phyloP scores from a whole-genome alignment of 2,797 vertebrate genomes.

The Tachyglossus aculeatus region DNA sequence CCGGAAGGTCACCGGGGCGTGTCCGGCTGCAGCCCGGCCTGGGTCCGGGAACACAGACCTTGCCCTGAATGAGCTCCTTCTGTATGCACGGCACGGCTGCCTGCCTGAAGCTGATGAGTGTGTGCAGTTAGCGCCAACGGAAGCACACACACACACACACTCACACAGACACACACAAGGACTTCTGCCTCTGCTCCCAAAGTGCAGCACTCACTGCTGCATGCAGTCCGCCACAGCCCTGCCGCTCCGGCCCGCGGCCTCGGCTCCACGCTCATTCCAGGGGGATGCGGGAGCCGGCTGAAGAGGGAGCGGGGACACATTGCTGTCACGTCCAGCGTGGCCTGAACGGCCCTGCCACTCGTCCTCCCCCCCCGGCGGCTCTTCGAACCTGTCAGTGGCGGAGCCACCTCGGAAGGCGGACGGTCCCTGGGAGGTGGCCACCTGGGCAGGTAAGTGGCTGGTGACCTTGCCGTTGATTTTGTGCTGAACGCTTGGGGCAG shows the following conservation, averaged over 20 bases:
- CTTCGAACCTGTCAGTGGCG: slow-evolving; percentile 49
- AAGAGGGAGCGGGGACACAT: slow-evolving; percentile 45
- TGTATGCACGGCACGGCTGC: slow-evolving; percentile 73
- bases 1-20: slow-evolving; percentile 66
- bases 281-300: slow-evolving; percentile 63
- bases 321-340: slow-evolving; percentile 58
- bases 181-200: slow-evolving; percentile 57
- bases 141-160: slow-evolving; percentile 11
- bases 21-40: slow-evolving; percentile 54
- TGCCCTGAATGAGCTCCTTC: slow-evolving; percentile 59
- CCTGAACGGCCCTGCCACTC: slow-evolving; percentile 50
- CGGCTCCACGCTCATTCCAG: slow-evolving; percentile 37
- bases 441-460: slow-evolving; percentile 64
- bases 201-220: slow-evolving; percentile 69
- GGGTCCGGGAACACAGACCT: slow-evolving; percentile 56
- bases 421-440: slow-evolving; percentile 25
- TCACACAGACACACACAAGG: neutral
- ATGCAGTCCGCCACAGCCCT: slow-evolving; percentile 54
- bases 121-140: slow-evolving; percentile 66
- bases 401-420: slow-evolving; percentile 15
- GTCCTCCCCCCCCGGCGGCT: slow-evolving; percentile 49
- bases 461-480: slow-evolving; percentile 30
- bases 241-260: slow-evolving; percentile 55
- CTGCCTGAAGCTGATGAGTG: slow-evolving; percentile 69
- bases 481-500: slow-evolving; percentile 32